These are phyloP conservation scores for Sipha flava DNA, from an alignment of 1,140 invertebrate species.

Conservation along the genomic window DNA sequence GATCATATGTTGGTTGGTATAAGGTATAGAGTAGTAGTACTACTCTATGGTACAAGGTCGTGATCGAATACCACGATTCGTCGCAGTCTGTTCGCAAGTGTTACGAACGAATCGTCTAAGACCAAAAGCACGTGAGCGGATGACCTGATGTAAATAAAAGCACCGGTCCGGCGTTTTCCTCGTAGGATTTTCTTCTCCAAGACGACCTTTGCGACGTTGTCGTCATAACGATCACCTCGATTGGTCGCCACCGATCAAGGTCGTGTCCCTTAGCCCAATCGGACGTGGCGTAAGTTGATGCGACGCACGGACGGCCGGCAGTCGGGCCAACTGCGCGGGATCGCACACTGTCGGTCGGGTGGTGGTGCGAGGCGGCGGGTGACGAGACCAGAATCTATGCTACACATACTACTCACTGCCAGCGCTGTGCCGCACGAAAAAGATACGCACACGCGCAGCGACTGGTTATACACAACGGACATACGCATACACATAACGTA, in stretches of 20 bases:
- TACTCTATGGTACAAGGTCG: no score
- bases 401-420: no score
- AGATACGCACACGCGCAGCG: not conserved
- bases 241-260: not conserved
- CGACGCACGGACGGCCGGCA: not conserved
- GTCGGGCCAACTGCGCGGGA: not conserved
- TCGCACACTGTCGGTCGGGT: not conserved
- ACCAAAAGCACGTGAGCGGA: no score
- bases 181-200: not conserved
- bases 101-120: no score
- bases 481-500: not conserved
- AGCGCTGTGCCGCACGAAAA: not conserved
- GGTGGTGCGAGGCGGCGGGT: no score
- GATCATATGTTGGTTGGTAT: not conserved
- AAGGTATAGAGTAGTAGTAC: no score
- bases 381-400: not conserved
- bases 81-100: no score
- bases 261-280: not conserved
- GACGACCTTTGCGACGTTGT: not conserved
- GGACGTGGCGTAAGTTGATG: not conserved
- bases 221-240: not conserved
- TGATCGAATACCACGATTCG: no score
- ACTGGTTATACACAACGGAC: not conserved
- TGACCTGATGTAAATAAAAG: no score
- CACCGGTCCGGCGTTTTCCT: not conserved